A percentile compares a stretch with the other conserved stretches of the same genome.
These are phyloP conservation scores for Huso huso DNA, from an alignment of 2,797 vertebrate genomes.

Conservation along the genomic window DNA sequence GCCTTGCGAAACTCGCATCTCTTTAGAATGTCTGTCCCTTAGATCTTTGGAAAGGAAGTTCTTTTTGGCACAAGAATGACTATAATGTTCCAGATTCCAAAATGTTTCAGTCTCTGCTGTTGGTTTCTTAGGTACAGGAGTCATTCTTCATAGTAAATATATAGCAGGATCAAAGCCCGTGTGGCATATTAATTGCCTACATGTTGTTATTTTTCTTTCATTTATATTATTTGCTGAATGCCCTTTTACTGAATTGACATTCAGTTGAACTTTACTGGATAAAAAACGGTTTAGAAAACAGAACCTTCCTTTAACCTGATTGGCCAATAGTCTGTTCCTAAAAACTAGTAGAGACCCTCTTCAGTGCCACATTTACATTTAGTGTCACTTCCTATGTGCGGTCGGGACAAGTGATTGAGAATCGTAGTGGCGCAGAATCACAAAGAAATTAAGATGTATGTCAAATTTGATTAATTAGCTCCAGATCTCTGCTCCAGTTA, in stretches of 20 bases:
- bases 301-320: not conserved
- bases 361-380: too few relatives aligned
- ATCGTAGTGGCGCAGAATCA: too few relatives aligned
- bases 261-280: not conserved
- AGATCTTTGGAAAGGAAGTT: slow-evolving; percentile 3
- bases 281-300: not conserved
- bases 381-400: too few relatives aligned
- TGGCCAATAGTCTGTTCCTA: too few relatives aligned
- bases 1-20: too few relatives aligned
- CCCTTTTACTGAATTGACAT: not conserved
- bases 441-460: too few relatives aligned
- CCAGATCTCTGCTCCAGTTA: too few relatives aligned
- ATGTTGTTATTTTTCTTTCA: not conserved
- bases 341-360: too few relatives aligned
- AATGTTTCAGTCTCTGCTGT: not conserved
- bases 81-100: slow-evolving; percentile 2
- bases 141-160: not conserved
- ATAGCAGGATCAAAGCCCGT: not conserved
- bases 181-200: not conserved
- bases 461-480: too few relatives aligned
- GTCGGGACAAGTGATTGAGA: too few relatives aligned
- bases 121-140: slow-evolving; percentile 6
- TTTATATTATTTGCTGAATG: not conserved
- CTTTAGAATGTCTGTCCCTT: too few relatives aligned
- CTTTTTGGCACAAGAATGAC: slow-evolving; percentile 4